phyloP scores from a whole-genome alignment of 2,113 vertebrate genomes.

The Anguilla japonica region DNA sequence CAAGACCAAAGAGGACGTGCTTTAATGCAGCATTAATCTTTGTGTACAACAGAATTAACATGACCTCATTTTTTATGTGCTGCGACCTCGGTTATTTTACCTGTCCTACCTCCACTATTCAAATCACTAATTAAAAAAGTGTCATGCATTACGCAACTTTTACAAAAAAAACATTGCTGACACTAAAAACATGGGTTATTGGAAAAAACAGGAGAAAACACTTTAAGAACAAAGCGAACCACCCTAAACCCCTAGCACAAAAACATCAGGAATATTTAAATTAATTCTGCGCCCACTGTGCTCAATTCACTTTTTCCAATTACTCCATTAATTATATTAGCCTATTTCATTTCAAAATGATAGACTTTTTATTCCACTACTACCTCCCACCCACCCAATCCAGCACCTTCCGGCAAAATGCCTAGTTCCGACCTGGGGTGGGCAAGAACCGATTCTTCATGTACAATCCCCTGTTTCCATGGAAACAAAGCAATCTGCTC shows the following conservation, averaged over 20 bases:
- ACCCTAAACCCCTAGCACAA: not conserved
- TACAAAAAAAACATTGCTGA: not conserved
- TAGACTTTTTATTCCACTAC: not conserved
- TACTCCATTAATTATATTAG: not conserved
- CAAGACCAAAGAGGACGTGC: not conserved
- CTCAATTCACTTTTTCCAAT: not conserved
- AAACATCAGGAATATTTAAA: not conserved
- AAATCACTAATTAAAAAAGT: not conserved
- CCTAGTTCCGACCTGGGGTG: not conserved
- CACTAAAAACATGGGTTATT: not conserved
- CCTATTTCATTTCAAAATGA: not conserved
- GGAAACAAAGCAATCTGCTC: constrained; percentile 34
- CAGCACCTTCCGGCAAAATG: not conserved
- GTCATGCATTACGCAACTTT: not conserved
- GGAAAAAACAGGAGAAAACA: not conserved
- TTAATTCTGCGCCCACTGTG: not conserved
- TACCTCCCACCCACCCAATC: not conserved
- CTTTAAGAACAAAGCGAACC: not conserved
- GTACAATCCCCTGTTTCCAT: constrained; percentile 32
- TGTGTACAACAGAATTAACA: not conserved
- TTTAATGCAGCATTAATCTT: not conserved
- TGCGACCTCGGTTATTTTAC: too few species aligned
- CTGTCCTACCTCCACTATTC: not conserved
- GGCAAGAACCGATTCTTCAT: constrained; percentile 3
- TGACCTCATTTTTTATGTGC: not conserved